A percentile compares a stretch with the other conserved stretches of the same genome.
Evolutionary conservation across 2,888 invertebrate genomes (phyloP).

Genomic region (Heliconius cydno): DNA sequence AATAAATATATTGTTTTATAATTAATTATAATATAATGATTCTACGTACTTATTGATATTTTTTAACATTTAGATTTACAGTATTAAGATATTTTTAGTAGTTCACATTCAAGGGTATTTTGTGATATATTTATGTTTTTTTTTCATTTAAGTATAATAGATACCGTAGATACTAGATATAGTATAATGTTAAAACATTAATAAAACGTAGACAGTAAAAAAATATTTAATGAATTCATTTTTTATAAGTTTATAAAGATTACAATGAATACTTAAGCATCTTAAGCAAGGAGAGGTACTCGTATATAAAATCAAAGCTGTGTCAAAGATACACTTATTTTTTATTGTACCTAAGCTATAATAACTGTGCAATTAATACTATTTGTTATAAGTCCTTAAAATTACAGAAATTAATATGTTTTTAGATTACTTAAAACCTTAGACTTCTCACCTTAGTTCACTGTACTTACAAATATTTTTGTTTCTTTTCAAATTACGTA

Average conservation of each 20-base stretch:
- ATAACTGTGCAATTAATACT: slow-evolving; percentile 9
- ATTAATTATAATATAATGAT: too few relatives aligned
- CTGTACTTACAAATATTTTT: neutral
- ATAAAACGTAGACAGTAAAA: neutral
- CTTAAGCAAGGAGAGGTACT: slow-evolving; percentile 11
- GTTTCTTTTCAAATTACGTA: neutral
- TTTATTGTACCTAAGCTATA: slow-evolving; percentile 6
- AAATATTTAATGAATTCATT: slow-evolving; percentile 9
- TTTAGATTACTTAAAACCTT: neutral
- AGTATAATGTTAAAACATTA: neutral
- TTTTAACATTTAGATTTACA: neutral
- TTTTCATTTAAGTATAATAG: neutral
- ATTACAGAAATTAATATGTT: slow-evolving; percentile 1
- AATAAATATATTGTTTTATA: too few relatives aligned
- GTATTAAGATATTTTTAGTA: too few relatives aligned
- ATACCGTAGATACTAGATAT: neutral
- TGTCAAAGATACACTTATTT: neutral
- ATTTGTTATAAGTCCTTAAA: neutral
- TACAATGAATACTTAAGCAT: slow-evolving; percentile 16
- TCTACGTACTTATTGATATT: too few relatives aligned
- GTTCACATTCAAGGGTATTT: neutral
- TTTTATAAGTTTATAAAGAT: slow-evolving; percentile 23
- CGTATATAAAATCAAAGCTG: slow-evolving; percentile 16
- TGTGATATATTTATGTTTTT: neutral
- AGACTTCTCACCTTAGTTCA: neutral